A percentile compares a stretch with the other conserved stretches of the same genome.
Conservation (phyloP, 2,113 vertebrate genomes). For the Campylorhamphus procurvoides region DNA sequence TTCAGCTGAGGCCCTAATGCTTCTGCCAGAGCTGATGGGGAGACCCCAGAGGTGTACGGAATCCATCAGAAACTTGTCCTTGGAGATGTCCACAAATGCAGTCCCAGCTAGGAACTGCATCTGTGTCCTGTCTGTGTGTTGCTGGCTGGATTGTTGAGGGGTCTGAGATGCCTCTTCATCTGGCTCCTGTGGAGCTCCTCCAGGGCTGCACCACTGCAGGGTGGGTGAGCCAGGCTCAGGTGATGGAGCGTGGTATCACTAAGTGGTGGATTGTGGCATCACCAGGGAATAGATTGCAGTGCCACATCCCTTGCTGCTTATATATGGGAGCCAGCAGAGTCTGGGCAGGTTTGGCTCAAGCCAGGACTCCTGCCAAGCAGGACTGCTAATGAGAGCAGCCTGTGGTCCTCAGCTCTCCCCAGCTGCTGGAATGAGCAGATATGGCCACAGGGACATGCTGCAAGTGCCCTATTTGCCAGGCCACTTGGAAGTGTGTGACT, state of each 20-base stretch:
- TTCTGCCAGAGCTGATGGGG: background rate
- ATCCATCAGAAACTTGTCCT: background rate
- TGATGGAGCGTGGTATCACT: background rate
- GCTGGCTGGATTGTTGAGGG: background rate
- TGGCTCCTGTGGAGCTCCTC: background rate
- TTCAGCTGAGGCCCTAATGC: background rate
- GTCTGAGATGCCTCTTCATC: background rate
- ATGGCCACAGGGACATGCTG: too few species aligned
- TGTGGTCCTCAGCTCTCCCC: background rate
- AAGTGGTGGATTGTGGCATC: background rate
- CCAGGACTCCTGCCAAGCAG: background rate
- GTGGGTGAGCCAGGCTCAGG: background rate
- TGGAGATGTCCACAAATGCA: background rate
- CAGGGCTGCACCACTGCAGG: background rate
- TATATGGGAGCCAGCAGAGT: background rate
- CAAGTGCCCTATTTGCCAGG: background rate
- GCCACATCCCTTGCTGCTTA: background rate
- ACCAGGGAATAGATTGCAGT: background rate
- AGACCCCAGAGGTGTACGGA: background rate
- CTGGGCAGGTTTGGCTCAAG: background rate
- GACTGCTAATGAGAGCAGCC: background rate
- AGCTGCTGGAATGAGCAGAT: background rate
- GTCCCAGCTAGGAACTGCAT: background rate
- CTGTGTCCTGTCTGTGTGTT: background rate
- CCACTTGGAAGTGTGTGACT: background rate